phyloP scores from a whole-genome alignment of 1,140 invertebrate genomes.

The Sitodiplosis mosellana region DNA sequence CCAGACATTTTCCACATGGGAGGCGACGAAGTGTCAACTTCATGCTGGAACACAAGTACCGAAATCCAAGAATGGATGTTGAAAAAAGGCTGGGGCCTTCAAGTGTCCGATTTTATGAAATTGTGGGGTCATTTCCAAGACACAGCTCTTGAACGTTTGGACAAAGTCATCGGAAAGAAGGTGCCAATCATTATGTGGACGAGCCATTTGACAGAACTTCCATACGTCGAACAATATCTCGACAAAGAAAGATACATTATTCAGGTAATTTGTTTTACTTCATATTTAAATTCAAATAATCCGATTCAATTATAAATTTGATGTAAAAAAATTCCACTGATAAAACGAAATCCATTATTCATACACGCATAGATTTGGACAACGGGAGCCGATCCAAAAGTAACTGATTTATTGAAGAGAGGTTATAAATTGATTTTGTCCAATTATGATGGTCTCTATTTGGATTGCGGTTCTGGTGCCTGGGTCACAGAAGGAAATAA shows the following conservation, averaged over 20 bases:
- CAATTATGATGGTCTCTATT: slow-evolving; percentile 67
- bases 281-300: too few species aligned
- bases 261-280: slow-evolving; percentile 24
- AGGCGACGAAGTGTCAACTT: slow-evolving; percentile 60
- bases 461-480: slow-evolving; percentile 59
- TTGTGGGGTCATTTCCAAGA: slow-evolving; percentile 62
- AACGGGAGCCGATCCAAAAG: slow-evolving; percentile 35
- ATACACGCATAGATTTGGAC: slow-evolving; percentile 51
- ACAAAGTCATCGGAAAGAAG: slow-evolving; percentile 25
- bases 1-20: slow-evolving; percentile 78
- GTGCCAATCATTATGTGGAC: slow-evolving; percentile 63
- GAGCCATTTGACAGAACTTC: slow-evolving; percentile 48
- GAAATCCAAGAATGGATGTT: slow-evolving; percentile 52
- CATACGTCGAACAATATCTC: slow-evolving; percentile 43
- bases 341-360: slow-evolving; percentile 1
- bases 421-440: slow-evolving; percentile 59
- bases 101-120: slow-evolving; percentile 42
- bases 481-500: slow-evolving; percentile 50
- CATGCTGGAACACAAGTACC: slow-evolving; percentile 57
- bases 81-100: slow-evolving; percentile 34
- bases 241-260: slow-evolving; percentile 59
- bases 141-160: slow-evolving; percentile 39
- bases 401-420: slow-evolving; percentile 43
- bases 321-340: slow-evolving; percentile 1
- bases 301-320: too few species aligned